These are phyloP conservation scores for Ophiothrix spiculata DNA, from an alignment of 35 echinoderm and acorn worm genomes.

Conservation along the genomic window DNA sequence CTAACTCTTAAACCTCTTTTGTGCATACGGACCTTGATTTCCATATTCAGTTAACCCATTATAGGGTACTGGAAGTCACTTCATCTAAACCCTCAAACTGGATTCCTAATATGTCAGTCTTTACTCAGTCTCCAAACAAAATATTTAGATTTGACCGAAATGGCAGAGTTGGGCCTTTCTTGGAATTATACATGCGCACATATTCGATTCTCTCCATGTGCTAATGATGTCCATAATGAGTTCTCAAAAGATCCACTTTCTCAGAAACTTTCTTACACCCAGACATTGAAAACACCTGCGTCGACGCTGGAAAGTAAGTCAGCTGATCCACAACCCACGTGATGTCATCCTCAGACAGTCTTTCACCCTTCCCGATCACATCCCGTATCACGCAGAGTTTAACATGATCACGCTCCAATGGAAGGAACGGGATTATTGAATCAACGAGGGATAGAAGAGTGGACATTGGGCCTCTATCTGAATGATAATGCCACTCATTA, in stretches of 20 bases:
- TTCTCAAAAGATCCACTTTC: slow-evolving; percentile 31
- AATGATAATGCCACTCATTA: not conserved
- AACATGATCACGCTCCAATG: slow-evolving; percentile 45
- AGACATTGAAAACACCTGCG: slow-evolving; percentile 47
- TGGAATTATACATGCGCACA: no score
- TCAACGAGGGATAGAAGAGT: not conserved
- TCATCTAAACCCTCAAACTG: no score
- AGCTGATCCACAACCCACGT: slow-evolving; percentile 56
- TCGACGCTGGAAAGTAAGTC: slow-evolving; percentile 31
- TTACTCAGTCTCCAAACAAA: no score
- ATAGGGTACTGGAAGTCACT: no score
- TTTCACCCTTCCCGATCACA: slow-evolving; percentile 5
- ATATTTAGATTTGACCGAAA: no score
- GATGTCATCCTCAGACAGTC: slow-evolving; percentile 21
- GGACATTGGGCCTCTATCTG: not conserved
- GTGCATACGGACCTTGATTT: no score
- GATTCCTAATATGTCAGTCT: no score
- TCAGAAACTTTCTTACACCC: slow-evolving; percentile 60
- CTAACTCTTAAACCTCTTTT: no score
- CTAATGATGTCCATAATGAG: not conserved
- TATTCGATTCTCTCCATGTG: no score
- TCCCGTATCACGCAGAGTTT: slow-evolving; percentile 32
- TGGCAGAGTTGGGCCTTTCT: no score
- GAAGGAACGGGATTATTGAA: slow-evolving; percentile 38
- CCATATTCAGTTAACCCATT: no score